Evolutionary conservation across 2,797 vertebrate genomes (phyloP), one percentile per base, ranked within the genome.

Genomic region (Cryptoprocta ferox): DNA sequence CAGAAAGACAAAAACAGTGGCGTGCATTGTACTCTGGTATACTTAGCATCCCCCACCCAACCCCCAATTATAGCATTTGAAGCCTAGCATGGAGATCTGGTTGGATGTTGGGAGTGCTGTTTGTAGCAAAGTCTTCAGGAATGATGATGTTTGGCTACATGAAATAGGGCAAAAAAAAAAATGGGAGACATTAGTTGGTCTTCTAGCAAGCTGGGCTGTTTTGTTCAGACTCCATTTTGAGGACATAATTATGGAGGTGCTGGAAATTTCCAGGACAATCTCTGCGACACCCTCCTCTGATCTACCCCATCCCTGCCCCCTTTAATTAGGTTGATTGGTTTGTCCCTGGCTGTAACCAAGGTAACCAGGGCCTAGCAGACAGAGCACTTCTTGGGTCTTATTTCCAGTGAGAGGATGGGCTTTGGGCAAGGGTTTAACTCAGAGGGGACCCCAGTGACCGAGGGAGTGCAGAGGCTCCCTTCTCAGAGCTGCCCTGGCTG

Each of bases 311-410:
- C 70, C 80, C 26, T 32, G 30, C 61, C 91, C 82, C 76, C 65
- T 95, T 94, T 78, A 90, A 93, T 97, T 76, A 88, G 66, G 68
- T 63, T 53, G 65, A 83, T 87, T 59, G 95, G 82, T 91, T 89
- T 95, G 88, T 94, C 84, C 65, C 88, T 91, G 45, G 35, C 88
- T 4, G 82, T 97, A 95, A 95, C 96, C 95, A 97, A 87, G 91
- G 96, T 82, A 95, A 97, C 97, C 93, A 92, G 79, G 61, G 61
- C 37, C 86, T 42, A 50, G 35, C 24, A 80, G 86, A 93, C 80
- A 91, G 80, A 89, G 73, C n/a, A 63, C 9, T n/a, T 85, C 80
- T 75, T 78, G 59, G 56, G 83, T 68, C 70, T 32, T 70, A 32
- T 84, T 65, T 95, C 68, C 88, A 84, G 70, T 5, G 15, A 92